Evolutionary conservation across 2,113 vertebrate genomes (phyloP).

Genomic region (Capricornis sumatraensis): DNA sequence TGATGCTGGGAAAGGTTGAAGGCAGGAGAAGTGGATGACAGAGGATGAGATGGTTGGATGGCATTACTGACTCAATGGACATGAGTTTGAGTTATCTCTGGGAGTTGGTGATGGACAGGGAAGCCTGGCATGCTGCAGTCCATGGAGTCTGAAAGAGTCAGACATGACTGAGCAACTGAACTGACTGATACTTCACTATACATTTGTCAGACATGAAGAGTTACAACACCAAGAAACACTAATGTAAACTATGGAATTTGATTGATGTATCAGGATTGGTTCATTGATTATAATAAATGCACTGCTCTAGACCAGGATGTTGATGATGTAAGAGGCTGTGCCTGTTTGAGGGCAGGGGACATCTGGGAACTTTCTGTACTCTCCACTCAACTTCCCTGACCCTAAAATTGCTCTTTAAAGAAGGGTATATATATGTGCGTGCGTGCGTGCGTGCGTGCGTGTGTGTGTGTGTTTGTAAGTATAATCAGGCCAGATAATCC

Average conservation of each 20-base stretch:
- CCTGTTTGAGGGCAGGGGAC: fast-evolving
- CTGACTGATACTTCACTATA: background rate
- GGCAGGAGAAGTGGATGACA: background rate
- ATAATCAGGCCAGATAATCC: background rate
- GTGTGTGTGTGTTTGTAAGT: background rate
- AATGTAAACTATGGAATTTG: background rate
- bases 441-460: background rate
- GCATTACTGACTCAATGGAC: background rate
- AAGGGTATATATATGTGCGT: background rate
- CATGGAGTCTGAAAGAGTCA: background rate
- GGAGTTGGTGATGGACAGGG: background rate
- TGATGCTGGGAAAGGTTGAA: background rate
- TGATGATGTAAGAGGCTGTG: background rate
- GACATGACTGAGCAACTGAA: background rate
- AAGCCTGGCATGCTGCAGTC: background rate
- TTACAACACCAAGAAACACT: background rate
- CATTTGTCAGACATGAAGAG: background rate
- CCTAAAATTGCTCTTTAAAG: background rate
- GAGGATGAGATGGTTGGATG: background rate
- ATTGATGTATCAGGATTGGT: background rate
- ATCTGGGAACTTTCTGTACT: background rate
- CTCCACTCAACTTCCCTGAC: background rate
- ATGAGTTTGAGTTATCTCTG: background rate
- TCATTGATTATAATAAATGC: background rate
- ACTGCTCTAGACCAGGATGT: background rate